Conservation (phyloP, 2,888 invertebrate species). For the Drosophila merina region DNA sequence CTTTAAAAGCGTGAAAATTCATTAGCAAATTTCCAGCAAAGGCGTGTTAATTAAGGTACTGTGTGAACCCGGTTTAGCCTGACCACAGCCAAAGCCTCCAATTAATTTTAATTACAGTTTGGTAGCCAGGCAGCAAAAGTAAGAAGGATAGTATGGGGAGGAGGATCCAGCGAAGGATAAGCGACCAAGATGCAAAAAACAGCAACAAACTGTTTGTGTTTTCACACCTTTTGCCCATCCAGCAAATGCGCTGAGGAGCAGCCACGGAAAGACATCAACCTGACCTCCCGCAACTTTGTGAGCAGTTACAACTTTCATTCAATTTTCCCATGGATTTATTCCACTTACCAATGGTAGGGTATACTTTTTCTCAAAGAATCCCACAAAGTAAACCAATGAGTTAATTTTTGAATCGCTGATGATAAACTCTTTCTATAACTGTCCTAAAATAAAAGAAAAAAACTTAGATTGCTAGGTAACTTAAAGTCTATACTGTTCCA, state of each 20-base stretch:
- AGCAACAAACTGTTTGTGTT: constrained; percentile 70
- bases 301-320: constrained; percentile 24
- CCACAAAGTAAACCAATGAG: too few species aligned
- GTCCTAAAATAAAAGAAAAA: not conserved
- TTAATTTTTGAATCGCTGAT: too few species aligned
- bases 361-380: not conserved
- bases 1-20: constrained; percentile 61
- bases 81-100: constrained; percentile 71
- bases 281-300: constrained; percentile 46
- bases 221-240: constrained; percentile 76
- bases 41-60: constrained; percentile 66
- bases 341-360: not conserved
- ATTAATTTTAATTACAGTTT: constrained; percentile 77
- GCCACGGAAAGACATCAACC: constrained; percentile 41
- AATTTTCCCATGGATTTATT: constrained; percentile 2
- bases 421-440: too few species aligned
- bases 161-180: constrained; percentile 43
- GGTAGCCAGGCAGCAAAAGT: constrained; percentile 36
- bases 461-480: not conserved
- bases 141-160: constrained; percentile 21
- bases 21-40: constrained; percentile 50
- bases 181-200: constrained; percentile 63
- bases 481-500: not conserved
- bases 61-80: constrained; percentile 39
- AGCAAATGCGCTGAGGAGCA: constrained; percentile 72